Conservation (phyloP, 2,888 invertebrate genomes). For the Trissolcus japonicus region DNA sequence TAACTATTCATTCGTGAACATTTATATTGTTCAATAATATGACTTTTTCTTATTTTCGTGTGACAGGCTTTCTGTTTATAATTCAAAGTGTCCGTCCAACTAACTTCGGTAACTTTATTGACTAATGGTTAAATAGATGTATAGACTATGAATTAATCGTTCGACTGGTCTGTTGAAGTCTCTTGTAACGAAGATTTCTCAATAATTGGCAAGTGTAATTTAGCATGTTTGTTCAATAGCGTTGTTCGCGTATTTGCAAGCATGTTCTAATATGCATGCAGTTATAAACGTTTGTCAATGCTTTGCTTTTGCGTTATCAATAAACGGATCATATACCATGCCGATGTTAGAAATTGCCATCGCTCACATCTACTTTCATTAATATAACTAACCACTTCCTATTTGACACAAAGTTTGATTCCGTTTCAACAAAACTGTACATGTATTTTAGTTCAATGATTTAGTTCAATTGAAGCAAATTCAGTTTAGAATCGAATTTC, state of each 20-base stretch:
- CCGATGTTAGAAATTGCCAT: conserved; percentile 24
- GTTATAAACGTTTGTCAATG: conserved; percentile 29
- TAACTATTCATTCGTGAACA: not conserved
- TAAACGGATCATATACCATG: conserved; percentile 14
- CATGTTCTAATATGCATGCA: conserved; percentile 37
- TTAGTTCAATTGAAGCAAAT: too few relatives aligned
- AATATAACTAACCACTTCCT: too few relatives aligned
- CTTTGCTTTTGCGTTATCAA: conserved; percentile 18
- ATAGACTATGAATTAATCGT: conserved; percentile 33
- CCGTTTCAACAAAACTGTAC: too few relatives aligned
- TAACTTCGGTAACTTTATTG: conserved; percentile 21
- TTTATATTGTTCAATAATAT: not conserved
- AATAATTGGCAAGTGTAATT: conserved; percentile 48
- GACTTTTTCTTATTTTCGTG: not conserved
- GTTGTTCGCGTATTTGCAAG: conserved; percentile 30
- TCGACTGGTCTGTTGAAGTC: conserved; percentile 42
- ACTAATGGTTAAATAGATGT: conserved; percentile 14
- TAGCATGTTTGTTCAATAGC: conserved; percentile 39
- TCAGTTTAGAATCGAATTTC: too few relatives aligned
- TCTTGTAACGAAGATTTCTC: conserved; percentile 42
- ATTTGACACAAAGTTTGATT: too few relatives aligned
- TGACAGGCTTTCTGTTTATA: not conserved
- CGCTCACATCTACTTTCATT: not conserved
- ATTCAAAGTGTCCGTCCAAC: not conserved
- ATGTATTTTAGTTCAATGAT: too few relatives aligned